These are phyloP conservation scores for Drosophila sordidapex DNA, from an alignment of 2,888 invertebrate genomes.

Conservation along the genomic window DNA sequence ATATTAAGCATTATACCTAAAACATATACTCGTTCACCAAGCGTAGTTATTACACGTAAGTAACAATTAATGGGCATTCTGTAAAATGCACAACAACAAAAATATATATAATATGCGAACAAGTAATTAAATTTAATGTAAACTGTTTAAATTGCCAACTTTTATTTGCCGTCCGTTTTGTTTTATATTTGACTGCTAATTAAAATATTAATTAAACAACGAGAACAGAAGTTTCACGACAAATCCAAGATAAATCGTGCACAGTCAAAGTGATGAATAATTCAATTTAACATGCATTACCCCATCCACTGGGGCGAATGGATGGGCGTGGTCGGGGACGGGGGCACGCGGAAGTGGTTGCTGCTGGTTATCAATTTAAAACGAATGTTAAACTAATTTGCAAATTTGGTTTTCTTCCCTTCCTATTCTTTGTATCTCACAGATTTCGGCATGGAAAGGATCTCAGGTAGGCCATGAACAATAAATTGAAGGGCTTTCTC, in stretches of 20 bases:
- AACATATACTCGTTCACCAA: conserved; percentile 12
- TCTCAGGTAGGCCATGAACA: conserved; percentile 81
- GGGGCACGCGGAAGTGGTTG: not conserved
- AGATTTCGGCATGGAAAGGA: conserved; percentile 85
- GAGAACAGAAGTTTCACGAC: conserved; percentile 68
- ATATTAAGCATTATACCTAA: conserved; percentile 8
- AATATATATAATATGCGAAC: conserved; percentile 12
- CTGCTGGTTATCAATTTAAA: conserved; percentile 3
- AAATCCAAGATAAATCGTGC: conserved; percentile 46
- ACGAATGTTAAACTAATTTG: conserved; percentile 21
- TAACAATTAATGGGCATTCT: conserved; percentile 47
- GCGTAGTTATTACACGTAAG: conserved; percentile 52
- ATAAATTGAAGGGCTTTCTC: not conserved
- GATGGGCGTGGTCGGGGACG: not conserved
- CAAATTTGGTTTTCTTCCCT: conserved; percentile 26
- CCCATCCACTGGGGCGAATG: not conserved
- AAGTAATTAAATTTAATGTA: conserved; percentile 47
- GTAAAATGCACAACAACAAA: conserved; percentile 35
- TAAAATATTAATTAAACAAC: conserved; percentile 12
- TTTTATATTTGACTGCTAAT: conserved; percentile 11
- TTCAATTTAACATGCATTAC: conserved; percentile 19
- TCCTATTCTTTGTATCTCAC: conserved; percentile 27
- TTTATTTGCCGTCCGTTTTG: conserved; percentile 28
- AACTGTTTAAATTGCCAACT: conserved; percentile 35
- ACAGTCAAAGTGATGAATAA: conserved; percentile 19